Evolutionary conservation across 2,113 vertebrate genomes (phyloP).

Genomic region (Pluvialis apricaria): DNA sequence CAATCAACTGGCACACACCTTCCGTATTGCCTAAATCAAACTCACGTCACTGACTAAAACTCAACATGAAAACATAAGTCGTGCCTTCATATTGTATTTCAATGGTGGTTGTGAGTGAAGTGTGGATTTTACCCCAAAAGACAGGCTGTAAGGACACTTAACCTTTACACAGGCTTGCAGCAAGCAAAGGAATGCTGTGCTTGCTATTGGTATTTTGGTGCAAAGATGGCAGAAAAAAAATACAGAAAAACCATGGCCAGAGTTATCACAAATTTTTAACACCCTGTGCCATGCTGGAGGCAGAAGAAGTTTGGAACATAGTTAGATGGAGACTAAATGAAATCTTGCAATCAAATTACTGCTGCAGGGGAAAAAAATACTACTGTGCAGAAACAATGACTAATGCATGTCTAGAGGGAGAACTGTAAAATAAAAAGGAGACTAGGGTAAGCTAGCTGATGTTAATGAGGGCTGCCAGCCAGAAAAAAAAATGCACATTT

Average conservation of each 20-base stretch:
- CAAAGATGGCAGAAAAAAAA: not conserved
- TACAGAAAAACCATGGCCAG: not conserved
- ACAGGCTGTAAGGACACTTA: not conserved
- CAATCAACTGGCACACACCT: not conserved
- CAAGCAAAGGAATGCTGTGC: not conserved
- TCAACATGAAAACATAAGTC: not conserved
- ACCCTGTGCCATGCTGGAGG: not conserved
- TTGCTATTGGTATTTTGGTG: not conserved
- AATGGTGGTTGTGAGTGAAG: not conserved
- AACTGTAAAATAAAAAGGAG: not conserved
- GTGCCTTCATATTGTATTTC: fast-evolving
- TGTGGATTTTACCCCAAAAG: not conserved
- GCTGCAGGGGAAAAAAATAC: not conserved
- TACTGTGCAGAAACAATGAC: slow-evolving; percentile 2
- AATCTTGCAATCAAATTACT: not conserved
- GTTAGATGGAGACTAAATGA: not conserved
- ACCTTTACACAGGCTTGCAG: not conserved
- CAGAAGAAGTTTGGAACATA: not conserved
- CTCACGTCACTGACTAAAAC: not conserved
- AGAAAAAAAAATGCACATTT: not conserved
- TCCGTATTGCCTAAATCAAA: not conserved
- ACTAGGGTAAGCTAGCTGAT: not conserved
- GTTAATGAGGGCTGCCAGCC: not conserved
- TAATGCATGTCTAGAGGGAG: not conserved
- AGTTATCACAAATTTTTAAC: not conserved